A percentile compares a stretch with the other conserved stretches of the same genome.
These are phyloP conservation scores for Drosophila lini DNA, from an alignment of 1,140 invertebrate genomes.

Conservation along the genomic window DNA sequence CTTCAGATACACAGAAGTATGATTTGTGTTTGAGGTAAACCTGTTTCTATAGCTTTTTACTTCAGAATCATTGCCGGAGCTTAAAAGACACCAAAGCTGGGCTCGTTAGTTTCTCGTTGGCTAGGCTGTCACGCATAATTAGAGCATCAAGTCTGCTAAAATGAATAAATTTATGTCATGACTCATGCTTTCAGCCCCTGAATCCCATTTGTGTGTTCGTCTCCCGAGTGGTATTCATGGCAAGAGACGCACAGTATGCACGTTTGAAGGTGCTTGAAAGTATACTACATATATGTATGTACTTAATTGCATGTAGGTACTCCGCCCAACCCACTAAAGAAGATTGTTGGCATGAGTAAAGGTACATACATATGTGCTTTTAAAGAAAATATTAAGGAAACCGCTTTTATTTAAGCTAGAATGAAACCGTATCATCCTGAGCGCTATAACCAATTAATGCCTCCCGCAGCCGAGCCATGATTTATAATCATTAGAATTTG, in stretches of 20 bases:
- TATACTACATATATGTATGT: conserved; percentile 3
- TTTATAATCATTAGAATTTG: conserved; percentile 55
- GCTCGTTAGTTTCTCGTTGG: conserved; percentile 8
- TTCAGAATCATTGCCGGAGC: not conserved
- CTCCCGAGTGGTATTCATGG: conserved; percentile 14
- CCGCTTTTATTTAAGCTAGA: conserved; percentile 11
- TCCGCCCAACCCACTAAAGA: not conserved
- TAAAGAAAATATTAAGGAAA: not conserved
- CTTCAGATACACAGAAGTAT: not conserved
- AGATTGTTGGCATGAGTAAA: not conserved
- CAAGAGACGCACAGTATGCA: conserved; percentile 15
- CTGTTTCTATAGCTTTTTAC: conserved; percentile 1
- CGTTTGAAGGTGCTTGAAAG: conserved; percentile 12
- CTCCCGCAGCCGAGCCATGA: not conserved
- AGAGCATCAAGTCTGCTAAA: conserved; percentile 65
- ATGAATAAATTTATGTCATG: conserved; percentile 69
- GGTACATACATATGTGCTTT: not conserved
- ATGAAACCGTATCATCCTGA: not conserved
- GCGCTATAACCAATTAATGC: not conserved
- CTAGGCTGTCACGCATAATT: conserved; percentile 57
- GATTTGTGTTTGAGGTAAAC: conserved; percentile 1
- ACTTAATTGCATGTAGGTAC: conserved; percentile 24
- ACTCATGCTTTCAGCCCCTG: conserved; percentile 41
- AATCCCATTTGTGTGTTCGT: conserved; percentile 30
- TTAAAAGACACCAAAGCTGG: conserved; percentile 10